Base-by-base conservation (phyloP, 2,797 vertebrate species). In the Tragopan temminckii region DNA sequence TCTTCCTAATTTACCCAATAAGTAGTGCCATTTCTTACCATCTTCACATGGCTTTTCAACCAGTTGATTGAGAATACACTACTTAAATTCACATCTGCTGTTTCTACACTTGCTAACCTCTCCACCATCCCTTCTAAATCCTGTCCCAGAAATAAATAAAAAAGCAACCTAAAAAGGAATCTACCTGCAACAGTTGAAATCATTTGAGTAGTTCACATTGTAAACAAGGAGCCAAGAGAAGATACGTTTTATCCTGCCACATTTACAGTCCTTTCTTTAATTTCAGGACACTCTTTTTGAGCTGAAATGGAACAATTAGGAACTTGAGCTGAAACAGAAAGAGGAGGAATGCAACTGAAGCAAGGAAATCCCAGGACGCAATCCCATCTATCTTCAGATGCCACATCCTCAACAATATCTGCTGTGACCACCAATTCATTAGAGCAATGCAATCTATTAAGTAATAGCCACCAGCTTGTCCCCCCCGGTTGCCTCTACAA, bases 361-460 rank as follows among this genome's bases (percentile, higher is more conserved):
- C 20, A 74, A 62, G 67, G 76, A 70, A 92, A 92, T 86, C 58
- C 46, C 12, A 11, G 42, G 76, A 85, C 87, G 68, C 67, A 94
- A 66, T 55, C 31, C 46, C 75, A 95, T 93, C 70, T 43, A 78
- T 89, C 87, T 94, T 91, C 31, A 67, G 59, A 42, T 93, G 80
- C 57, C 48, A 85, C 76, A 74, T 58, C 57, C 84, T 70, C 85
- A 82, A 18, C 62, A 88, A 29, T 45, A 50, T 77, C 87, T 94
- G 69, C 85, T 58, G 63, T 80, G 89, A 88, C 67, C 77, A 84
- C 75, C 89, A 67, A 89, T 88, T 94, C 88, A 93, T 94, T 89
- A 93, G 78, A 17, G 24, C 66, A 64, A 76, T 61, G 50, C 70
- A 84, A 82, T 88, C 88, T 85, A 21, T 70, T 81, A 79, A 81